phyloP scores from a whole-genome alignment of 2,113 vertebrate genomes.

The Todiramphus saurophagus region DNA sequence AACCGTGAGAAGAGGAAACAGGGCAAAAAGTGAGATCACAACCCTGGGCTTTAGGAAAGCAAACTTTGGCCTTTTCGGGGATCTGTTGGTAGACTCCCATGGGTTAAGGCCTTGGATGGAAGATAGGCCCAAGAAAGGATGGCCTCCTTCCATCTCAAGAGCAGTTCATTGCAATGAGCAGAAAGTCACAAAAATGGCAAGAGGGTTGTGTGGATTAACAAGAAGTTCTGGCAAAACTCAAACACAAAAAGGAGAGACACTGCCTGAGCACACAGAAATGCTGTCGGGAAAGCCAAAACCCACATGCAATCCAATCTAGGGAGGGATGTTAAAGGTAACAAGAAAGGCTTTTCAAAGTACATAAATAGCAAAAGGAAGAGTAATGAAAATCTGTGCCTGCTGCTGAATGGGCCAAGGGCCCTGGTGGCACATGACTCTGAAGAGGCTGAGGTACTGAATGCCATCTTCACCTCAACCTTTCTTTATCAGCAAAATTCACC shows the following conservation, averaged over 20 bases:
- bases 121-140: neutral
- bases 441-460: neutral
- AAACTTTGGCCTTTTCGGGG: neutral
- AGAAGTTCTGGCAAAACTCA: neutral
- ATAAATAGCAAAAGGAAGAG: neutral
- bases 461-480: neutral
- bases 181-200: neutral
- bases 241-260: neutral
- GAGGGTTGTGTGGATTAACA: neutral
- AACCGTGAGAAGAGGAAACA: neutral
- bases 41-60: neutral
- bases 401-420: neutral
- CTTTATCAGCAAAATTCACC: neutral
- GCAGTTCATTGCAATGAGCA: neutral
- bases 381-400: neutral
- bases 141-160: neutral
- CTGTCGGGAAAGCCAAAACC: neutral
- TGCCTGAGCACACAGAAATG: neutral
- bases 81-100: neutral
- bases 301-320: neutral
- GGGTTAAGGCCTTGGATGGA: neutral
- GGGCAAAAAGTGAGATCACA: neutral
- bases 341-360: neutral
- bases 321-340: neutral
- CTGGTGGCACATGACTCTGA: neutral